Evolutionary conservation across 2,113 vertebrate genomes (phyloP), one percentile per base, ranked within the genome.

Genomic region (Lethenteron camtschaticum): DNA sequence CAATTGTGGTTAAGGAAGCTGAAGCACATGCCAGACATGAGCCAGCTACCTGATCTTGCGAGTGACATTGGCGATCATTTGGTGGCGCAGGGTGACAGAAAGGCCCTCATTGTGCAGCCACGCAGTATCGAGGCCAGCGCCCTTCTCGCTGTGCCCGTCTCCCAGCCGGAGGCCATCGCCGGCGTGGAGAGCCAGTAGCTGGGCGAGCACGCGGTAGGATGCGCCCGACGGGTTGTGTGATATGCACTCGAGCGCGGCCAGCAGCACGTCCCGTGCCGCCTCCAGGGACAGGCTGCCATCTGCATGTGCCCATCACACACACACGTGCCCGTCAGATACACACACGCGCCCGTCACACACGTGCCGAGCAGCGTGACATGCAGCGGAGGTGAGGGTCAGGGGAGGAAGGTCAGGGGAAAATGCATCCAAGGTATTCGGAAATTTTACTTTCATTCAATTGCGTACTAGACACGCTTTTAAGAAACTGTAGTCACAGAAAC

Each of bases 51-150:
- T 41, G 41, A 41, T 41, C 41, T 78, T 82, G 71, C 75, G 81
- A 76, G 84, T 79, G 69, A 89, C 72, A 72, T 85, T 76, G 3
- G 82, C 76, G 71, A 84, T 79, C 69, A 88, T 83, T 71, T 85
- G 84, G 73, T 95, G 89, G 4, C 86, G 84, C 20, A 79, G 77
- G 18, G 86, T 84, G 76, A 94, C 70, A 1, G 86, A 83, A 55
- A 91, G 72, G 0, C 89, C 87, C 74, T 92, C 83, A 0, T 78
- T 74, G 56, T 94, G 81, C 1, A 95, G 80, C 79, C 81, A 85
- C 0, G 87, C 86, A 0, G 86, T 88, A 69, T 41, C 41, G 41
- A 41, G 79, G 75, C 18, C 77, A 13, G 1, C 81, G 79, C 41
- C 83, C 78, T 3, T 73, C 41, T 41, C 41, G 41, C 41, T 41